These are phyloP conservation scores for Adoxophyes honmai DNA, from an alignment of 1,140 invertebrate species.

Conservation along the genomic window DNA sequence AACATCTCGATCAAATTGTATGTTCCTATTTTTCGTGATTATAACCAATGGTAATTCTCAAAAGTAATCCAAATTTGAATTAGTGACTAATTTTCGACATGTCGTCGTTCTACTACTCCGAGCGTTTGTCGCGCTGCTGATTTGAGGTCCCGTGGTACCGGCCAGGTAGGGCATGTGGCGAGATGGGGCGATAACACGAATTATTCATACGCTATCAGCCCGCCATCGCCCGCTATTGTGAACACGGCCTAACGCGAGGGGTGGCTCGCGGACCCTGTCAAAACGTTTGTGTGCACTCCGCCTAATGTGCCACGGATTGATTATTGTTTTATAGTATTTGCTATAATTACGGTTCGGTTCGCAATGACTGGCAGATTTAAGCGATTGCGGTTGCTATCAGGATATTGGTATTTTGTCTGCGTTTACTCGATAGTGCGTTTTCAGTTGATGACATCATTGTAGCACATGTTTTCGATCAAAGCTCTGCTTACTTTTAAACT, in stretches of 20 bases:
- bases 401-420: no score
- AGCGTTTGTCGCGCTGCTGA: constrained; percentile 16
- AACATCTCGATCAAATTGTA: no score
- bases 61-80: no score
- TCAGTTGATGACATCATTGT: no score
- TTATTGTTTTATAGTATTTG: constrained; percentile 53
- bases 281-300: constrained; percentile 56
- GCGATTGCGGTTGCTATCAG: background rate
- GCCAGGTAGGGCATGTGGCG: constrained; percentile 73
- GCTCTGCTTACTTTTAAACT: no score
- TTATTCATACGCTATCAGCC: constrained; percentile 73
- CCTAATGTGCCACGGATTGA: constrained; percentile 57
- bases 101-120: no score
- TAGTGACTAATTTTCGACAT: no score
- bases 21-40: no score
- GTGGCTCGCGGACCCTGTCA: constrained; percentile 63
- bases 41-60: no score
- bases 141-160: constrained; percentile 53
- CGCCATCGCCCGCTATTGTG: constrained; percentile 67
- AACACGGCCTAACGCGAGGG: constrained; percentile 53
- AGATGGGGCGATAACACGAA: constrained; percentile 72
- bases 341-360: constrained; percentile 6
- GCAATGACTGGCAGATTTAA: constrained; percentile 16
- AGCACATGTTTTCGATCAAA: no score
- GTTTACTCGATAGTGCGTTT: no score